Percentiles rank a stretch among this genome's conserved stretches.
Conservation (phyloP, 2,797 vertebrate genomes). For the Pangasius sanitwongsei region DNA sequence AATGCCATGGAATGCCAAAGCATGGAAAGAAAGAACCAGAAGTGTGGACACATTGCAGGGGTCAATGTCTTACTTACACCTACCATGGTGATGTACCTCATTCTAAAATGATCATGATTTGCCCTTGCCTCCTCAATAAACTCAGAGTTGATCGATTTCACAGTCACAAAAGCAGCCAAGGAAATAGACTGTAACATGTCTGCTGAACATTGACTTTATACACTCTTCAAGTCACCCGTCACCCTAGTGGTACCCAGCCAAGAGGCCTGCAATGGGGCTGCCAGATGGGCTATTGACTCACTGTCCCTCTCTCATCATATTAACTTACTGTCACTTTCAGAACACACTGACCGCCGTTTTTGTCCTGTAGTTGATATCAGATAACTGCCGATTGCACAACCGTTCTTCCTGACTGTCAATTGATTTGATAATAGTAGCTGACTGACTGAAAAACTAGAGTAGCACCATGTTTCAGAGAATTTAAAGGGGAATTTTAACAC, state of each 20-base stretch:
- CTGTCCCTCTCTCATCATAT: slow-evolving; percentile 51
- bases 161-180: slow-evolving; percentile 61
- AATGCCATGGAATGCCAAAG: not conserved
- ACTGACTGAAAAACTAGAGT: slow-evolving; percentile 19
- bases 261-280: slow-evolving; percentile 25
- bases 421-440: slow-evolving; percentile 33
- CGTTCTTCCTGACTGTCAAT: slow-evolving; percentile 31
- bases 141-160: slow-evolving; percentile 61
- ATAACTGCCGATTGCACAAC: slow-evolving; percentile 39
- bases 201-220: slow-evolving; percentile 70
- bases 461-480: slow-evolving; percentile 1
- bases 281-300: slow-evolving; percentile 46
- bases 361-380: slow-evolving; percentile 53
- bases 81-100: slow-evolving; percentile 64
- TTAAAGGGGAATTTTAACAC: not conserved
- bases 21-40: not conserved
- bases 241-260: slow-evolving; percentile 41
- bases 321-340: slow-evolving; percentile 58
- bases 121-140: slow-evolving; percentile 61
- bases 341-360: slow-evolving; percentile 48
- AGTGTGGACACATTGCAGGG: slow-evolving; percentile 44
- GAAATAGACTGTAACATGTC: slow-evolving; percentile 64
- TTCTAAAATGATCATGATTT: slow-evolving; percentile 70
- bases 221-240: slow-evolving; percentile 44
- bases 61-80: slow-evolving; percentile 48